Evolutionary conservation across 2,797 vertebrate genomes (phyloP).

Genomic region (Phrynocephalus vlangalii): DNA sequence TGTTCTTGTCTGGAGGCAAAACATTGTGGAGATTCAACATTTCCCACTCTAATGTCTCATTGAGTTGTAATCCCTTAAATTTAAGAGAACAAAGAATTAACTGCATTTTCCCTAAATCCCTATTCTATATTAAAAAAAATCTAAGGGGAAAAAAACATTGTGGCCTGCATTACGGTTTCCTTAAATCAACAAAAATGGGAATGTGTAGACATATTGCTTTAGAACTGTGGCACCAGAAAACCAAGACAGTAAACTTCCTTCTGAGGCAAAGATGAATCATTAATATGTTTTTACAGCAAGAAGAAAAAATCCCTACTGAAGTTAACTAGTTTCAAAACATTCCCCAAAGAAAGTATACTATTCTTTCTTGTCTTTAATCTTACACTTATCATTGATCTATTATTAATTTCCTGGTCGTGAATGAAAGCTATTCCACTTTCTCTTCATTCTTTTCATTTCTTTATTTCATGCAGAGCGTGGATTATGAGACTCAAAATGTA

Average conservation of each 20-base stretch:
- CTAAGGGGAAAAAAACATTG: slow-evolving; percentile 3
- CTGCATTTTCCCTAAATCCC: too few relatives aligned
- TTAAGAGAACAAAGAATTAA: too few relatives aligned
- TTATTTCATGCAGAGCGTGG: slow-evolving; percentile 80
- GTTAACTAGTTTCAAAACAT: neutral
- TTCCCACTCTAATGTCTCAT: too few relatives aligned
- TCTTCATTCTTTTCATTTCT: slow-evolving; percentile 6
- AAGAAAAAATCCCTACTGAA: neutral
- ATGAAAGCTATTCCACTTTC: slow-evolving; percentile 29
- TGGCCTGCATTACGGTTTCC: neutral
- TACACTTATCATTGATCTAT: neutral
- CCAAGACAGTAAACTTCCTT: neutral
- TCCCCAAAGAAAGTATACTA: fast-evolving
- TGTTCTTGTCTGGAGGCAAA: too few relatives aligned
- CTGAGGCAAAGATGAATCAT: neutral
- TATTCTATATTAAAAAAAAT: neutral
- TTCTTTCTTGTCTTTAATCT: slow-evolving; percentile 33
- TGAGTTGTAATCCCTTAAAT: too few relatives aligned
- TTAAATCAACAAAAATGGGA: fast-evolving
- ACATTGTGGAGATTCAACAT: too few relatives aligned
- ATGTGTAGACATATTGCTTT: neutral
- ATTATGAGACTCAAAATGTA: slow-evolving; percentile 87
- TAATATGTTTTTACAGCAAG: neutral
- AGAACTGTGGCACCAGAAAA: neutral
- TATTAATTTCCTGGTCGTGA: slow-evolving; percentile 14